These are phyloP conservation scores for Leptodactylus fuscus DNA, from an alignment of 2,113 vertebrate species.

Conservation along the genomic window DNA sequence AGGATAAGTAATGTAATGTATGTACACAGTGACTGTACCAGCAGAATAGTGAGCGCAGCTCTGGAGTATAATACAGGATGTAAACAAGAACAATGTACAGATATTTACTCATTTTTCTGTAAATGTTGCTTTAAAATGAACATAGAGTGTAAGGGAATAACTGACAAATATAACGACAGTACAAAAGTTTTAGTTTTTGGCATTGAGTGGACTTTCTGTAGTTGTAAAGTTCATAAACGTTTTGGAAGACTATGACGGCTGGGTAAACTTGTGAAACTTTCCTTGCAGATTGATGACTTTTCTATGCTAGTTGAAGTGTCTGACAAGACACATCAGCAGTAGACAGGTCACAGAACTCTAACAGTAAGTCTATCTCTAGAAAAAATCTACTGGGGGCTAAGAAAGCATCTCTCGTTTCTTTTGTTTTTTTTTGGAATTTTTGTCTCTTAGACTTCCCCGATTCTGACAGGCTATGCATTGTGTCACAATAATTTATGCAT, in stretches of 20 bases:
- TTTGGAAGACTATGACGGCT: neutral
- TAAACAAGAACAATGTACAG: too few relatives aligned
- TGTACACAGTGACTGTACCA: too few relatives aligned
- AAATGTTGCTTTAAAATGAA: neutral
- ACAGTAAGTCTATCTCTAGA: neutral
- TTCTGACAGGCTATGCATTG: neutral
- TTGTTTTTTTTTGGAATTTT: neutral
- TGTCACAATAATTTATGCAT: conserved; percentile 36
- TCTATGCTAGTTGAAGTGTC: neutral
- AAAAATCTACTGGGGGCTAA: neutral
- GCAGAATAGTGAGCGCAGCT: too few relatives aligned
- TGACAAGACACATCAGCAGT: conserved; percentile 23
- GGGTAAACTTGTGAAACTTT: neutral
- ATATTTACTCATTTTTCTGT: too few relatives aligned
- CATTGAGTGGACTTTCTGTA: neutral
- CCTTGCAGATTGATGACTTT: neutral
- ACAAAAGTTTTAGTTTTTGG: neutral
- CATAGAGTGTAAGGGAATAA: too few relatives aligned
- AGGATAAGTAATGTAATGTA: too few relatives aligned
- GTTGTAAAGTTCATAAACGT: neutral
- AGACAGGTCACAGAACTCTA: neutral
- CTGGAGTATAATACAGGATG: too few relatives aligned
- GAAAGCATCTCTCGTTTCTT: neutral
- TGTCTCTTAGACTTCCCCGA: neutral
- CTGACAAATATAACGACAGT: too few relatives aligned